Conservation (phyloP, 2,113 vertebrate species). For the Mesocricetus auratus region DNA sequence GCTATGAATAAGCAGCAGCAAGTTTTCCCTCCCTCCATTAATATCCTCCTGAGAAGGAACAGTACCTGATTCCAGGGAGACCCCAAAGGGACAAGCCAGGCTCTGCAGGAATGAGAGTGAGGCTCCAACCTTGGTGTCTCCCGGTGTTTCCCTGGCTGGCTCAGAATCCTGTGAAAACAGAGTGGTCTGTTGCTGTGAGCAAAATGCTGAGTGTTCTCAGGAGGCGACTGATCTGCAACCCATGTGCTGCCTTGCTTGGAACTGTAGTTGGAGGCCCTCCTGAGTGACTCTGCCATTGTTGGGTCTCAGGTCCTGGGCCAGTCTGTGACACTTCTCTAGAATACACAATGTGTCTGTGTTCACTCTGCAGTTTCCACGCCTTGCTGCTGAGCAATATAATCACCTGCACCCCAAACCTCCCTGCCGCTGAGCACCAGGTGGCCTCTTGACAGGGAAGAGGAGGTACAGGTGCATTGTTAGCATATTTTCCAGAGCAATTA, state of each 20-base stretch:
- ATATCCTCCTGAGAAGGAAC: not conserved
- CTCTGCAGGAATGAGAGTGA: rapidly evolving
- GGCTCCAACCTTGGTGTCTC: not conserved
- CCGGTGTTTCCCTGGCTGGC: too few species aligned
- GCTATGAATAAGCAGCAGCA: rapidly evolving
- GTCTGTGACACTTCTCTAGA: not conserved
- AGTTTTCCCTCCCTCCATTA: not conserved
- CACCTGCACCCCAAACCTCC: not conserved
- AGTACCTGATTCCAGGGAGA: not conserved
- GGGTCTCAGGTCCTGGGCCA: not conserved
- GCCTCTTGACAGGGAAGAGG: not conserved
- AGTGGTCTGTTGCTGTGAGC: not conserved
- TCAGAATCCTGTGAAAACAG: not conserved
- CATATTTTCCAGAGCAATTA: conserved; percentile 57
- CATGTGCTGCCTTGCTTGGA: not conserved
- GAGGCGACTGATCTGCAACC: not conserved
- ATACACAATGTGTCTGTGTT: not conserved
- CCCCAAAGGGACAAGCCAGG: not conserved
- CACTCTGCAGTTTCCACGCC: too few species aligned
- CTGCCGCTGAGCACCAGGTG: not conserved
- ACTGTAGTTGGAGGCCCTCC: not conserved
- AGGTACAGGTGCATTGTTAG: conserved; percentile 42
- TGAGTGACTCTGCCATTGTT: not conserved
- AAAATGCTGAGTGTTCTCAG: not conserved
- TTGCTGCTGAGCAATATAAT: not conserved